Conservation (phyloP, 2,797 vertebrate species). For the Halcyon badia region DNA sequence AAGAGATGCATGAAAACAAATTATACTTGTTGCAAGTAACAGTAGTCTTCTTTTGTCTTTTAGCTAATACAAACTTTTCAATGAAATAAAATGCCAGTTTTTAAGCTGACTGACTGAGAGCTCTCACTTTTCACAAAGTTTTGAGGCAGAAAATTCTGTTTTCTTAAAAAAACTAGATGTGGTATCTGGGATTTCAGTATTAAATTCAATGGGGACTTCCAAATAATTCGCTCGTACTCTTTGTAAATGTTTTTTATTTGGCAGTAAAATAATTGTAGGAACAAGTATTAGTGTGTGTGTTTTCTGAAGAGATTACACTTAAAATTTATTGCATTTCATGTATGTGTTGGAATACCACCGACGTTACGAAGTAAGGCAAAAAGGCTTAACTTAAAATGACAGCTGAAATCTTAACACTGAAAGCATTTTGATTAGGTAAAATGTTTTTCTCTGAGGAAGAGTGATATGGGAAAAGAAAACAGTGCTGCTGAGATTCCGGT, state of each 20-base stretch:
- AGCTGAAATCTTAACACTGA: not conserved
- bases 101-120: not conserved
- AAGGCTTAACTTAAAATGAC: slow-evolving; percentile 25
- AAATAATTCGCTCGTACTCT: not conserved
- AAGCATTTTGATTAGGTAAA: slow-evolving; percentile 21
- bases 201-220: not conserved
- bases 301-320: slow-evolving; percentile 13
- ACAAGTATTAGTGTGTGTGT: not conserved
- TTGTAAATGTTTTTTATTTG: not conserved
- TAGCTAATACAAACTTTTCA: not conserved
- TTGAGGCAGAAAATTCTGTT: not conserved
- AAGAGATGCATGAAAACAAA: not conserved
- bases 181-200: not conserved
- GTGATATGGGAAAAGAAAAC: slow-evolving; percentile 50
- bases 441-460: not conserved
- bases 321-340: not conserved
- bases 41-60: not conserved
- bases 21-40: not conserved
- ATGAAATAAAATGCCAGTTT: not conserved
- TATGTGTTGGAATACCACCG: slow-evolving; percentile 21
- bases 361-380: not conserved
- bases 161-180: not conserved
- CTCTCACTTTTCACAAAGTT: not conserved
- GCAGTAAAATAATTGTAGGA: not conserved
- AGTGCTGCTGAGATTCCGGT: not conserved